These are phyloP conservation scores for Capra hircus DNA, from an alignment of 2,113 vertebrate species.

Conservation along the genomic window DNA sequence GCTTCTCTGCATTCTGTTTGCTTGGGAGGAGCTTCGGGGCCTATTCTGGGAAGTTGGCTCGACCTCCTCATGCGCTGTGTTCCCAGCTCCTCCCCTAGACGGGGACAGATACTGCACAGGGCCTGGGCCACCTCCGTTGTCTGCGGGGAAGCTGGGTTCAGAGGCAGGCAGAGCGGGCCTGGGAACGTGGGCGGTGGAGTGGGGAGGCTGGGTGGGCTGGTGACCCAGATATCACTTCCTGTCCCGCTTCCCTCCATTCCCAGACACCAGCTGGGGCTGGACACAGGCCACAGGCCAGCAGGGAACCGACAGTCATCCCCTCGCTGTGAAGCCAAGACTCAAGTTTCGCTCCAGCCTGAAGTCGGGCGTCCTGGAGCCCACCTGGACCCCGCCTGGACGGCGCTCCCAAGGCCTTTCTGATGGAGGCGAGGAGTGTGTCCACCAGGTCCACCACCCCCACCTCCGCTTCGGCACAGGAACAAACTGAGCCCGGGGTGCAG, in stretches of 20 bases:
- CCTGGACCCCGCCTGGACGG: not conserved
- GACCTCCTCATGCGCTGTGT: not conserved
- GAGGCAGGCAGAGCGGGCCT: not conserved
- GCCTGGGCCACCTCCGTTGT: not conserved
- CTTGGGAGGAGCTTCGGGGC: not conserved
- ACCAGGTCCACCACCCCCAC: not conserved
- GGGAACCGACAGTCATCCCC: not conserved
- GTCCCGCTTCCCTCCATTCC: slow-evolving; percentile 1
- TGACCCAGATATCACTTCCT: slow-evolving; percentile 44
- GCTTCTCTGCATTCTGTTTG: not conserved
- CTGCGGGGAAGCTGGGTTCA: not conserved
- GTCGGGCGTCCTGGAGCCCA: accelerated
- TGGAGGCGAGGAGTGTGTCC: not conserved
- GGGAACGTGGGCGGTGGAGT: not conserved
- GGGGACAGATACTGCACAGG: not conserved
- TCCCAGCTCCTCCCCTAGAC: not conserved
- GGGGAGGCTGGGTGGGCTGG: not conserved
- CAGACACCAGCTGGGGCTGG: not conserved
- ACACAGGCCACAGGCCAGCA: not conserved
- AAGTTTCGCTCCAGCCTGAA: accelerated
- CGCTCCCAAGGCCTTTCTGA: not conserved
- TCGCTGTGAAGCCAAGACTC: not conserved
- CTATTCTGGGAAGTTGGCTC: not conserved
- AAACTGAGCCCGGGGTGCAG: not conserved
- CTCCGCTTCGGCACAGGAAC: not conserved